A percentile compares a stretch with the other conserved stretches of the same genome.
phyloP scores from a whole-genome alignment of 2,113 vertebrate species.

The Gambusia affinis region DNA sequence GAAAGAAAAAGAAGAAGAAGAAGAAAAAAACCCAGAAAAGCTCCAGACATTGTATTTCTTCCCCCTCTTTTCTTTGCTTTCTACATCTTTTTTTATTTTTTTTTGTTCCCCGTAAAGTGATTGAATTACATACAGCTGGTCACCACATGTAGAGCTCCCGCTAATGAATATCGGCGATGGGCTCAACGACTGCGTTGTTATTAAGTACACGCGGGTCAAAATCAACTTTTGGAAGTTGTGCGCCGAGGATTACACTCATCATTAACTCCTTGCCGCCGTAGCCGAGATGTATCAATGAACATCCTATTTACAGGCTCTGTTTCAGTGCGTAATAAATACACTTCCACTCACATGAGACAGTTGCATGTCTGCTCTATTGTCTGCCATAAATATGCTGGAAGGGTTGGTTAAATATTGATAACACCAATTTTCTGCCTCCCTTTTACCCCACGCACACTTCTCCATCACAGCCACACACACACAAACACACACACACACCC shows the following conservation, averaged over 20 bases:
- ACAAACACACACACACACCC: conserved; percentile 38
- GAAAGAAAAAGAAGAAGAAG: conserved; percentile 53
- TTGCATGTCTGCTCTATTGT: conserved; percentile 79
- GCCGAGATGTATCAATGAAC: conserved; percentile 60
- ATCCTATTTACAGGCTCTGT: conserved; percentile 67
- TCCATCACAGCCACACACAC: conserved; percentile 39
- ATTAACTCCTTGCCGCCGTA: conserved; percentile 18
- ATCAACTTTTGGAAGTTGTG: conserved; percentile 11
- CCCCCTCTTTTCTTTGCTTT: conserved; percentile 66
- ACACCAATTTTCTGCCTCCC: conserved; percentile 72
- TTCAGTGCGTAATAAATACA: conserved; percentile 74
- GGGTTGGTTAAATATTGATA: conserved; percentile 83
- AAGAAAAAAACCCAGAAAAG: conserved; percentile 39
- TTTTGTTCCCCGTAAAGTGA: conserved; percentile 42
- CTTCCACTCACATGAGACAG: conserved; percentile 76
- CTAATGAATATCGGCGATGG: conserved; percentile 57
- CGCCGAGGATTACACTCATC: conserved; percentile 17
- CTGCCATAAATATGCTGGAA: conserved; percentile 80
- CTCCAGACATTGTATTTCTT: conserved; percentile 75
- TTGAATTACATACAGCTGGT: conserved; percentile 76
- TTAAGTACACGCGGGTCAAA: conserved; percentile 28
- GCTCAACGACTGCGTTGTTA: conserved; percentile 32
- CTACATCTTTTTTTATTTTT: neutral
- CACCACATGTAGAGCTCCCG: conserved; percentile 64
- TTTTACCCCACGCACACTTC: conserved; percentile 42